phyloP scores from a whole-genome alignment of 2,888 invertebrate species.

The Papilio elwesi region DNA sequence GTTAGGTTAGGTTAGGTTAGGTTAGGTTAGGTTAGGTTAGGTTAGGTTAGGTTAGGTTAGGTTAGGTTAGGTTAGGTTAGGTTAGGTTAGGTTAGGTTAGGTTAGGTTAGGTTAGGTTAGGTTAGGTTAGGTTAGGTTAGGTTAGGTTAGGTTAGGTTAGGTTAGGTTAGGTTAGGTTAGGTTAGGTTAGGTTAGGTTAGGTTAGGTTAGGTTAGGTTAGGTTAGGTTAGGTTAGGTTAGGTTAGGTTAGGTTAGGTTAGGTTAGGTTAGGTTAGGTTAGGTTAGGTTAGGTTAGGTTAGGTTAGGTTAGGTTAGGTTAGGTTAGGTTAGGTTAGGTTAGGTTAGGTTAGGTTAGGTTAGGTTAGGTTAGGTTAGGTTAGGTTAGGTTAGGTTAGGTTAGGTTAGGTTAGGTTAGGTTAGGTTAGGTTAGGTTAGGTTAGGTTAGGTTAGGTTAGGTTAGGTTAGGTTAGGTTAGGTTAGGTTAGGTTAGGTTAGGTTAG shows the following conservation, averaged over 20 bases:
- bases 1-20: background rate
- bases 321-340: too few species aligned
- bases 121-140: conserved; percentile 48
- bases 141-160: too few species aligned
- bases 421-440: conserved; percentile 37
- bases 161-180: too few species aligned
- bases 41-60: too few species aligned
- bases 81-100: conserved; percentile 48
- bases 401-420: conserved; percentile 11
- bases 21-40: conserved; percentile 34
- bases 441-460: conserved; percentile 40
- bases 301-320: conserved; percentile 5
- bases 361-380: too few species aligned
- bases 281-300: conserved; percentile 31
- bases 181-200: conserved; percentile 49
- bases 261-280: conserved; percentile 49
- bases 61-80: conserved; percentile 45
- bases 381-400: conserved; percentile 9
- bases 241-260: conserved; percentile 42
- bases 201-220: conserved; percentile 50
- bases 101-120: conserved; percentile 48
- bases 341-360: conserved; percentile 32
- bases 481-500: conserved; percentile 49
- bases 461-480: too few species aligned
- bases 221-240: conserved; percentile 48